These are phyloP conservation scores for Podargus strigoides DNA, from an alignment of 2,797 vertebrate species.

Conservation along the genomic window DNA sequence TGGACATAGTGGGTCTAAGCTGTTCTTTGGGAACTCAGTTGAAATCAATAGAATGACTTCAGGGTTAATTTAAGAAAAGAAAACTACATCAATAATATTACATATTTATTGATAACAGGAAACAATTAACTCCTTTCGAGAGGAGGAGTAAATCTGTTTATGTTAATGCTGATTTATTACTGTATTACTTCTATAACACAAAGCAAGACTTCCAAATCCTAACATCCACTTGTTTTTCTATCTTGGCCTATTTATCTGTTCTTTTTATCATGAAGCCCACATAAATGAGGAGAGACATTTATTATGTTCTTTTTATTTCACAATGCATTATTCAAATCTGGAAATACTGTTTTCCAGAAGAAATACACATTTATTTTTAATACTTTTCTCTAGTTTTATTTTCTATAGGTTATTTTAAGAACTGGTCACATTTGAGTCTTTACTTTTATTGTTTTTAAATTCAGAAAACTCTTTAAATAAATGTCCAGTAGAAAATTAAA, in stretches of 20 bases:
- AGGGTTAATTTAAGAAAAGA: constrained; percentile 31
- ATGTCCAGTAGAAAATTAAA: background rate
- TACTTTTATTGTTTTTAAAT: background rate
- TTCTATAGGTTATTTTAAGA: background rate
- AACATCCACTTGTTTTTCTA: background rate
- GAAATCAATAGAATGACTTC: constrained; percentile 9
- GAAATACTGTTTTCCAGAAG: constrained; percentile 2
- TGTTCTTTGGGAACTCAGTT: background rate
- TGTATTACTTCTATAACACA: constrained; percentile 15
- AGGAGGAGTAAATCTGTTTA: constrained; percentile 32
- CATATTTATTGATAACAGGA: constrained; percentile 13
- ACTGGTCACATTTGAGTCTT: background rate
- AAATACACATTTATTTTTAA: constrained; percentile 35
- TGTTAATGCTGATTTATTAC: constrained; percentile 45
- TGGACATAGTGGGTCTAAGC: background rate
- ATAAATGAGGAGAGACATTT: constrained; percentile 24
- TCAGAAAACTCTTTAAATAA: background rate
- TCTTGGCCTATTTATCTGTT: constrained; percentile 49
- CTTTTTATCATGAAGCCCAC: constrained; percentile 33
- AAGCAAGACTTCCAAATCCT: background rate
- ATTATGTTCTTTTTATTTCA: constrained; percentile 44
- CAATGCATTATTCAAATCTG: constrained; percentile 35
- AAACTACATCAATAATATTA: constrained; percentile 25
- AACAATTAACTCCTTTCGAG: constrained; percentile 38
- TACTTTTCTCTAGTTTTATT: background rate